phyloP scores from a whole-genome alignment of 2,113 vertebrate species.

The Macrotus californicus region DNA sequence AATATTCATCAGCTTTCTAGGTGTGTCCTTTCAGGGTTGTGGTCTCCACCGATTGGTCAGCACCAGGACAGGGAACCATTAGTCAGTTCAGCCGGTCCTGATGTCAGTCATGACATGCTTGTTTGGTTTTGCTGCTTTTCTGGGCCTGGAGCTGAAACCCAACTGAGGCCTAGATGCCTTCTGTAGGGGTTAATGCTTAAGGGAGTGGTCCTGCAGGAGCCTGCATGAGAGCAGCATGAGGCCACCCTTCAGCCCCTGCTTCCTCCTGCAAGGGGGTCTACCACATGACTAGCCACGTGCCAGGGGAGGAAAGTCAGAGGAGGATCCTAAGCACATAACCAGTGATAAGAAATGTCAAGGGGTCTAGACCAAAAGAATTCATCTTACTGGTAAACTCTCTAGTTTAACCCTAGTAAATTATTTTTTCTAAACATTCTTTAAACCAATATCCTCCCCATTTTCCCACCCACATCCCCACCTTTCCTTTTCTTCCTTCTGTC shows the following conservation, averaged over 20 bases:
- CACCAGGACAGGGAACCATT: background rate
- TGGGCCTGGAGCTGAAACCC: background rate
- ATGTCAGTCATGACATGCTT: background rate
- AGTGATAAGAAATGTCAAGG: background rate
- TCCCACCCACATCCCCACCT: background rate
- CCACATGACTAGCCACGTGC: background rate
- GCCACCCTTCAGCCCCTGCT: background rate
- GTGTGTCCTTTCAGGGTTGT: background rate
- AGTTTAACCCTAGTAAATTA: background rate
- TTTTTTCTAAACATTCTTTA: background rate
- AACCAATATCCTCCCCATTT: background rate
- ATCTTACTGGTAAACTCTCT: background rate
- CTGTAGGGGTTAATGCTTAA: background rate
- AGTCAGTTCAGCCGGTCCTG: background rate
- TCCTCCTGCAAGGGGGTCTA: background rate
- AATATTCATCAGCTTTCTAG: background rate
- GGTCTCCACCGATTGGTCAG: background rate
- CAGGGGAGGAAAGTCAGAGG: background rate
- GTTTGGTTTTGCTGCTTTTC: background rate
- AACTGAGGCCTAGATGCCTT: background rate
- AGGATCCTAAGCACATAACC: background rate
- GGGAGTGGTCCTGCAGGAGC: background rate
- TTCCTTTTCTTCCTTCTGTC: background rate
- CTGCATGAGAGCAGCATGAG: background rate
- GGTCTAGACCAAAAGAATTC: background rate